Conservation (phyloP, 2,888 invertebrate species). For the Drosophila yooni region DNA sequence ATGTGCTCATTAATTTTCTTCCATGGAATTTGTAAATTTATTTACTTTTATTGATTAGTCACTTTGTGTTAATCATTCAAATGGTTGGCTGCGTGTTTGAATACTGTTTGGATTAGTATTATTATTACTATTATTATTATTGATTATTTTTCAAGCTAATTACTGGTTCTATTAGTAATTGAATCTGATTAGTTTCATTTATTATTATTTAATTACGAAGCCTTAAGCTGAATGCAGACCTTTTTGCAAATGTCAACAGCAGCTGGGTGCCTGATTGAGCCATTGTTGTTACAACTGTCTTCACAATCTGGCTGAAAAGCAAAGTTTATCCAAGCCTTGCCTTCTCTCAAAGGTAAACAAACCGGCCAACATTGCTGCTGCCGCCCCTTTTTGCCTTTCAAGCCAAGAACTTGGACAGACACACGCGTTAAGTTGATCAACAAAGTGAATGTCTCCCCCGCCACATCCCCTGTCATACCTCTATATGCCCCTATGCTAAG, state of each 20-base stretch:
- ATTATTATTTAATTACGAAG: conserved; percentile 8
- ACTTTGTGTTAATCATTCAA: conserved; percentile 20
- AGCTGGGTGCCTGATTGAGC: conserved; percentile 43
- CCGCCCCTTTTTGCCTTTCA: conserved; percentile 3
- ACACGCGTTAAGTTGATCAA: conserved; percentile 57
- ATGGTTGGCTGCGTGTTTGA: conserved; percentile 37
- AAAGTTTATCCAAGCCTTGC: conserved; percentile 45
- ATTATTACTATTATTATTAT: conserved; percentile 10
- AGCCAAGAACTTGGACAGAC: conserved; percentile 47
- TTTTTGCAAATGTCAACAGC: conserved; percentile 26
- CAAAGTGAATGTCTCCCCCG: conserved; percentile 21
- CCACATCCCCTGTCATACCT: not conserved
- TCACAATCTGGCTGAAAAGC: conserved; percentile 32
- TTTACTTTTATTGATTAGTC: conserved; percentile 21
- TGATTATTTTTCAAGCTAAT: conserved; percentile 3
- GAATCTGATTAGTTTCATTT: conserved; percentile 3
- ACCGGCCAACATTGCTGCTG: conserved; percentile 11
- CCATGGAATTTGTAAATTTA: conserved; percentile 19
- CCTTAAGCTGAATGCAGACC: conserved; percentile 1
- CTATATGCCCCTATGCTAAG: not conserved
- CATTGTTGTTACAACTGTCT: conserved; percentile 47
- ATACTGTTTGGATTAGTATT: conserved; percentile 12
- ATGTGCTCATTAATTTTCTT: conserved; percentile 14
- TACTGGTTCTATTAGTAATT: not conserved
- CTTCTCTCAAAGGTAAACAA: conserved; percentile 44